Base-by-base conservation (phyloP, 2,888 invertebrate species). In the Zootermopsis nevadensis region DNA sequence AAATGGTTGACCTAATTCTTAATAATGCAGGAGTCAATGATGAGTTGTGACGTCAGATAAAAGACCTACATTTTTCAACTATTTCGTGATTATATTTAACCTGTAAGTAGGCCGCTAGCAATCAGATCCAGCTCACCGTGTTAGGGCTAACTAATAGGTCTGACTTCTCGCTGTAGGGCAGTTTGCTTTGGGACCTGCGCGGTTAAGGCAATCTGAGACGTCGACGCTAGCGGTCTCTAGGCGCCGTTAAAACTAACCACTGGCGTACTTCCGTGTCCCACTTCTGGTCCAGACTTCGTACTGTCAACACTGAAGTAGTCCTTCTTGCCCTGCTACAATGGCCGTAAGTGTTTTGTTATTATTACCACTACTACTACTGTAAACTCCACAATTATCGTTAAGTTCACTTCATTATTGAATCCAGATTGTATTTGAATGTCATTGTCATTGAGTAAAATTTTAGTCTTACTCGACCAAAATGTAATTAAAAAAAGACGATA, bases 281-380 rank as follows among this genome's bases (percentile, higher is more conserved):
- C 94, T 94, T 93, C 94, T 94, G 93, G 93, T 94, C 93, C 91
- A 92, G 92, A 91, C 93, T 93, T 92, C 93, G 93, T 93, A 93
- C 93, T 93, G 93, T 93, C 92, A 93, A 93, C 93, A 60, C n/a
- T 42, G 38, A 74, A 30, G 38, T 8, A 74, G 74, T 74, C 74
- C 24, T 2, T 35, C 74, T 74, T 27, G 33, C 8, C 15, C 69
- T 8, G 74, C 42, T 38, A 38, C 38, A 74, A 74, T 74, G 74
- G 74, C 74, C 31, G 74, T 74, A 42, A 74, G 74, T 74, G 74
- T 38, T 38, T 0, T 38, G 22, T 53, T 53, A 53, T 53, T 53
- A 53, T 53, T 53, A 53, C 15, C 15, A 53, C 15, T 53, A 53
- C 15, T 53, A 53, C 15, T 53, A 53, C 15, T 60, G 6, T 60